A percentile compares a stretch with the other conserved stretches of the same genome.
Conservation (phyloP, 2,113 vertebrate genomes). For the Tautogolabrus adspersus region DNA sequence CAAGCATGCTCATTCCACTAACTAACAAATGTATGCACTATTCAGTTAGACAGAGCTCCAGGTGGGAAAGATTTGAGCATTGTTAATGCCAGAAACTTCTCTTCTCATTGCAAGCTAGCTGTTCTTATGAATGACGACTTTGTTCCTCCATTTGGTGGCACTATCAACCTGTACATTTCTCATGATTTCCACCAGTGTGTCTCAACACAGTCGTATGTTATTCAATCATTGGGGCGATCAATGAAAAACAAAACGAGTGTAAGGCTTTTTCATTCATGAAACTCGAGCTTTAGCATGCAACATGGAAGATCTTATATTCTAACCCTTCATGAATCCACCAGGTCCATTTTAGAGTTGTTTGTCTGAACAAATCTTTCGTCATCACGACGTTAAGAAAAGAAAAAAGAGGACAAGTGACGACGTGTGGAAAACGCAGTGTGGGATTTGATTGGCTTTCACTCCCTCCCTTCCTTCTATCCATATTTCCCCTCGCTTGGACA, state of each 20-base stretch:
- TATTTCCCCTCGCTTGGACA: conserved; percentile 18
- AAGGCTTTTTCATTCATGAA: conserved; percentile 24
- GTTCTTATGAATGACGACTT: conserved; percentile 37
- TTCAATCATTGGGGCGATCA: neutral
- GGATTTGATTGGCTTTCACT: conserved; percentile 43
- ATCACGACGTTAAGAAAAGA: conserved; percentile 18
- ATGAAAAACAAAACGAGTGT: conserved; percentile 2
- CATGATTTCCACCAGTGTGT: conserved; percentile 29
- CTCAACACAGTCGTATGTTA: conserved; percentile 14
- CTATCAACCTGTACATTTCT: conserved; percentile 29
- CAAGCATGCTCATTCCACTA: conserved; percentile 63
- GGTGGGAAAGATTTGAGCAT: conserved; percentile 42
- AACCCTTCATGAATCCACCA: conserved; percentile 38
- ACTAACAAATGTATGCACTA: conserved; percentile 67
- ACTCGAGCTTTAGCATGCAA: conserved; percentile 55
- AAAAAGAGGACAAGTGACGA: conserved; percentile 55
- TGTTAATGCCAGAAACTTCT: conserved; percentile 41
- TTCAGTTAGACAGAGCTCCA: conserved; percentile 47
- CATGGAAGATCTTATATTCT: conserved; percentile 28
- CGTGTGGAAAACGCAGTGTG: conserved; percentile 40
- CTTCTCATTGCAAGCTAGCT: conserved; percentile 14
- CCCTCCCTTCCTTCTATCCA: conserved; percentile 28
- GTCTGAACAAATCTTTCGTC: conserved; percentile 32
- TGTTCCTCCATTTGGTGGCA: conserved; percentile 1
- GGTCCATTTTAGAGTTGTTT: conserved; percentile 35